A percentile compares a stretch with the other conserved stretches of the same genome.
These are phyloP conservation scores for Zaprionus taronus DNA, from an alignment of 1,140 invertebrate species.

Conservation along the genomic window DNA sequence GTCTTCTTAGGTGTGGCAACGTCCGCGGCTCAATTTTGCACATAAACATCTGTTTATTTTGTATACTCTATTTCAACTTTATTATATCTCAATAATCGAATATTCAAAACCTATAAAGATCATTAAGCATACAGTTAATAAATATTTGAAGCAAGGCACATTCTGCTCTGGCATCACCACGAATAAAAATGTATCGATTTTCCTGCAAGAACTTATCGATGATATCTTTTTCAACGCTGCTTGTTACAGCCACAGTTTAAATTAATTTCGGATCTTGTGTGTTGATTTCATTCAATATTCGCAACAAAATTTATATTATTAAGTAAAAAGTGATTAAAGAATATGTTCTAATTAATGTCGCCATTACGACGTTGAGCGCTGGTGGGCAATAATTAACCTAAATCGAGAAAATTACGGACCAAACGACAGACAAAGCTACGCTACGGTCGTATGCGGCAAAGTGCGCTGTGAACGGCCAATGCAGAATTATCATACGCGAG, in stretches of 20 bases:
- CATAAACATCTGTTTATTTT: not conserved
- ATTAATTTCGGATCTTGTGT: conserved; percentile 64
- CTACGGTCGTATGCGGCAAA: conserved; percentile 64
- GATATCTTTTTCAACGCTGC: conserved; percentile 61
- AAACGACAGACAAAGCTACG: conserved; percentile 72
- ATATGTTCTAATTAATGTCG: not conserved
- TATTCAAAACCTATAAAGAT: not conserved
- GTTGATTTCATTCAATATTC: conserved; percentile 17
- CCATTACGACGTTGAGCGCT: not conserved
- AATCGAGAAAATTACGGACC: conserved; percentile 36
- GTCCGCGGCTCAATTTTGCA: not conserved
- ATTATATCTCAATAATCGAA: not conserved
- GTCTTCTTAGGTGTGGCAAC: conserved; percentile 10
- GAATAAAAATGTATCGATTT: conserved; percentile 19
- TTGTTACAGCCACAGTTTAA: conserved; percentile 74
- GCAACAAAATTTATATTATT: conserved; percentile 16
- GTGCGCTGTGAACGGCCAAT: conserved; percentile 61
- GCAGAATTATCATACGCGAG: conserved; percentile 70
- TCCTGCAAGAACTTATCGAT: conserved; percentile 32
- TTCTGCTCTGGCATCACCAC: conserved; percentile 9
- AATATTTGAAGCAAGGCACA: not conserved
- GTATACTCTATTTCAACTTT: not conserved
- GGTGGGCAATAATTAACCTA: conserved; percentile 9
- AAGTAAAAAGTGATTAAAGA: conserved; percentile 7
- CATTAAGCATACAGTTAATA: not conserved